These are phyloP conservation scores for Gopherus flavomarginatus DNA, from an alignment of 2,113 vertebrate genomes.

Conservation along the genomic window DNA sequence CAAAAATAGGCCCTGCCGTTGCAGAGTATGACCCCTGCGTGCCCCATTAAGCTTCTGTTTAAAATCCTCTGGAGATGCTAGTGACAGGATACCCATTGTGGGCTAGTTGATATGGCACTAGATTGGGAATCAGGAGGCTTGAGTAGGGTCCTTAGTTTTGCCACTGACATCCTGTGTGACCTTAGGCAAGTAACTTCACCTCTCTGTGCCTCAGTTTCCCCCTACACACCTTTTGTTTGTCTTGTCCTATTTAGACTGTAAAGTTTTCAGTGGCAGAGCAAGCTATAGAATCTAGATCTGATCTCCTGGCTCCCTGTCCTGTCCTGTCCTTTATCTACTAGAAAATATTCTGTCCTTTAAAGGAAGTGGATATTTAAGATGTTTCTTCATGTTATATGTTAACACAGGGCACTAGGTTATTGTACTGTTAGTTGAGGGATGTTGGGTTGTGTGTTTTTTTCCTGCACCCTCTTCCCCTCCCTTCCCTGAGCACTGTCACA, in stretches of 20 bases:
- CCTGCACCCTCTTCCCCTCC: not conserved
- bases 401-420: fast-evolving
- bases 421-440: not conserved
- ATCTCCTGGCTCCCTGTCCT: not conserved
- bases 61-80: no score
- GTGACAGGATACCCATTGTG: not conserved
- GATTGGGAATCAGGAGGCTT: not conserved
- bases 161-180: not conserved
- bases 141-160: not conserved
- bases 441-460: not conserved
- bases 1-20: not conserved
- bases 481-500: not conserved
- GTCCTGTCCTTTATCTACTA: not conserved
- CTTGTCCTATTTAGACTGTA: not conserved
- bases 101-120: not conserved
- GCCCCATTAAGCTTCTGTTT: no score
- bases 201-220: not conserved
- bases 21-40: fast-evolving
- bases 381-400: not conserved
- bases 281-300: not conserved
- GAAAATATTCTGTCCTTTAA: not conserved
- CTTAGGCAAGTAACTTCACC: not conserved
- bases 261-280: not conserved
- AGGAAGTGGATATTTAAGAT: not conserved
- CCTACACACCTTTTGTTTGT: not conserved